These are phyloP conservation scores for Cyclura pinguis DNA, from an alignment of 2,797 vertebrate genomes.

Conservation along the genomic window DNA sequence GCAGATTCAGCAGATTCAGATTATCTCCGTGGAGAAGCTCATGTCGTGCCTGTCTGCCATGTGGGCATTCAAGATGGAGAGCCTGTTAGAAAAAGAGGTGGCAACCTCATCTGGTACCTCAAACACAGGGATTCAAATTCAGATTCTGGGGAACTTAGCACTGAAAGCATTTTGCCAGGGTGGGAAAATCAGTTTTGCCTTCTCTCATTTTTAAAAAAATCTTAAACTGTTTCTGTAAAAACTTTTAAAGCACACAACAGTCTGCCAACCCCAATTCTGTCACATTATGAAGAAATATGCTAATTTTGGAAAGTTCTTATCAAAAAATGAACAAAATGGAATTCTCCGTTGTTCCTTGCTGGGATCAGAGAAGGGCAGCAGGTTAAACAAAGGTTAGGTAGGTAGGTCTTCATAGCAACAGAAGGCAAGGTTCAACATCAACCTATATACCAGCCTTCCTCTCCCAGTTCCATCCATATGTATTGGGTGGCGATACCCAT, in stretches of 20 bases:
- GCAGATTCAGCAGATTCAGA: too few species aligned
- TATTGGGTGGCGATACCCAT: too few species aligned
- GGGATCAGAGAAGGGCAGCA: not conserved
- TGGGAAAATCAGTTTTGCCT: not conserved
- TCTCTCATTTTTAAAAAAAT: not conserved
- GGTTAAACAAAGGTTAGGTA: not conserved
- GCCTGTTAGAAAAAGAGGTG: too few species aligned
- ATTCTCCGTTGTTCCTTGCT: not conserved
- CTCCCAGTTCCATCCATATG: too few species aligned
- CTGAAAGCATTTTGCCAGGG: too few species aligned
- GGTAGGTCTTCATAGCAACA: not conserved
- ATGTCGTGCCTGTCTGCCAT: too few species aligned
- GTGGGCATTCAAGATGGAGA: not conserved
- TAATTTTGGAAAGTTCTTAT: not conserved
- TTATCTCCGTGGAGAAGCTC: too few species aligned
- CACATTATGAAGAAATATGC: not conserved
- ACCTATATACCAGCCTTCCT: not conserved
- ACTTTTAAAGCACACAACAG: too few species aligned
- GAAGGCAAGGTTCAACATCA: not conserved
- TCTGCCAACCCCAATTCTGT: too few species aligned
- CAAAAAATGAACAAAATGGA: not conserved
- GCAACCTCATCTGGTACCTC: too few species aligned
- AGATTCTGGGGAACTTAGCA: too few species aligned
- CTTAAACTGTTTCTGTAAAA: not conserved
- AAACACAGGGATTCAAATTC: too few species aligned